A percentile compares a stretch with the other conserved stretches of the same genome.
These are phyloP conservation scores for Melanostoma scalare DNA, from an alignment of 2,888 invertebrate genomes.

Conservation along the genomic window DNA sequence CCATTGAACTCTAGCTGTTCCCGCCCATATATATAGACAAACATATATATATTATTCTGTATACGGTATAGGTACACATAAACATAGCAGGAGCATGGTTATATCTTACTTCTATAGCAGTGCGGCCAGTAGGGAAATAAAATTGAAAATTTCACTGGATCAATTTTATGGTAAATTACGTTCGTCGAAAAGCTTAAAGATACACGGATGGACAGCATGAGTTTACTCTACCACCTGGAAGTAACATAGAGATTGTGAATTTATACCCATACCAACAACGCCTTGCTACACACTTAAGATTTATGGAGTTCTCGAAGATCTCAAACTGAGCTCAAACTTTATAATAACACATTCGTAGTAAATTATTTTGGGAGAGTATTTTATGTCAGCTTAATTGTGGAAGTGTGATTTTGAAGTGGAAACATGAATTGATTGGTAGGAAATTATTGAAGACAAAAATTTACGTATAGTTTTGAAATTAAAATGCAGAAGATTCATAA, in stretches of 20 bases:
- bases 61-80: neutral
- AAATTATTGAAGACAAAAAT: too few relatives aligned
- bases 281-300: conserved; percentile 28
- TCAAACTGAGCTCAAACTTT: conserved; percentile 1
- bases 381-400: too few relatives aligned
- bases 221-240: conserved; percentile 24
- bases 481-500: too few relatives aligned
- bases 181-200: conserved; percentile 47
- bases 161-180: conserved; percentile 63
- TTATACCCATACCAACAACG: neutral
- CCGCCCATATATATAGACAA: neutral
- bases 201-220: conserved; percentile 45
- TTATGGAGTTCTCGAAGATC: conserved; percentile 32
- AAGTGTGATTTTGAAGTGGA: too few relatives aligned
- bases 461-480: too few relatives aligned
- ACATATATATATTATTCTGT: neutral
- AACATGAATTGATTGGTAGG: too few relatives aligned
- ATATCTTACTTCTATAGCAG: neutral
- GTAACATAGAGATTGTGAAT: conserved; percentile 28
- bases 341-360: neutral
- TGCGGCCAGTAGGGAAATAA: conserved; percentile 54
- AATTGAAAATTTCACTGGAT: conserved; percentile 57
- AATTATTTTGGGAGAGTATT: conserved; percentile 13
- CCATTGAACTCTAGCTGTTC: conserved; percentile 43
- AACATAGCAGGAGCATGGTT: neutral